Evolutionary conservation across 2,797 vertebrate genomes (phyloP).

Genomic region (Cossypha caffra): DNA sequence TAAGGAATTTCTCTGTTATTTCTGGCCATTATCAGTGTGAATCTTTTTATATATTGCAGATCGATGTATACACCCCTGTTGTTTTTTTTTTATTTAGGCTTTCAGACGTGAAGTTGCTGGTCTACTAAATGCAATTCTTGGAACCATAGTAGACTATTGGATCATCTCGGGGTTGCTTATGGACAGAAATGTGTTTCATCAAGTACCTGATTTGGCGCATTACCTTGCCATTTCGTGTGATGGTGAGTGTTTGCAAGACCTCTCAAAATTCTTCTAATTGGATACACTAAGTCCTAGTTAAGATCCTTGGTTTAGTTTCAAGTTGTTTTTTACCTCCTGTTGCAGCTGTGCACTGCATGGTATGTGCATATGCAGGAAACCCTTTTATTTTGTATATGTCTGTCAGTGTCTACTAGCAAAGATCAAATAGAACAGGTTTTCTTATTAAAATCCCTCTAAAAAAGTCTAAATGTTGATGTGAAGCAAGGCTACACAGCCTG

Average conservation of each 20-base stretch:
- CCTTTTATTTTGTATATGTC: background rate
- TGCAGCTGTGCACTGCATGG: background rate
- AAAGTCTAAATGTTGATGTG: background rate
- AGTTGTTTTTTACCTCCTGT: background rate
- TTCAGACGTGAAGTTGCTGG: slow-evolving; percentile 77
- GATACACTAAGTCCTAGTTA: background rate
- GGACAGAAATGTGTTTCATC: slow-evolving; percentile 82
- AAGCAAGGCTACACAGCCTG: background rate
- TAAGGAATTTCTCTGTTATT: background rate
- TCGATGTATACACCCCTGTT: background rate
- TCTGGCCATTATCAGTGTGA: background rate
- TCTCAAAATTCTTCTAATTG: background rate
- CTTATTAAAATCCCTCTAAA: background rate
- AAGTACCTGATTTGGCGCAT: slow-evolving; percentile 82
- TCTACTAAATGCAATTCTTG: slow-evolving; percentile 84
- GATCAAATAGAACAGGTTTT: background rate
- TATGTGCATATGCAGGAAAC: background rate
- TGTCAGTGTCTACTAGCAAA: background rate
- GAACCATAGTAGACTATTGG: slow-evolving; percentile 90
- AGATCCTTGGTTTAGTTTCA: background rate
- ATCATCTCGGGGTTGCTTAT: slow-evolving; percentile 84
- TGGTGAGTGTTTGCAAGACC: slow-evolving; percentile 75
- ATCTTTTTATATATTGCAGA: background rate
- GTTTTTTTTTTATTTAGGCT: slow-evolving; percentile 45
- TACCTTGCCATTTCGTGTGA: slow-evolving; percentile 85